Conservation (phyloP, 2,888 invertebrate genomes). For the Nephrotoma guestfalica region DNA sequence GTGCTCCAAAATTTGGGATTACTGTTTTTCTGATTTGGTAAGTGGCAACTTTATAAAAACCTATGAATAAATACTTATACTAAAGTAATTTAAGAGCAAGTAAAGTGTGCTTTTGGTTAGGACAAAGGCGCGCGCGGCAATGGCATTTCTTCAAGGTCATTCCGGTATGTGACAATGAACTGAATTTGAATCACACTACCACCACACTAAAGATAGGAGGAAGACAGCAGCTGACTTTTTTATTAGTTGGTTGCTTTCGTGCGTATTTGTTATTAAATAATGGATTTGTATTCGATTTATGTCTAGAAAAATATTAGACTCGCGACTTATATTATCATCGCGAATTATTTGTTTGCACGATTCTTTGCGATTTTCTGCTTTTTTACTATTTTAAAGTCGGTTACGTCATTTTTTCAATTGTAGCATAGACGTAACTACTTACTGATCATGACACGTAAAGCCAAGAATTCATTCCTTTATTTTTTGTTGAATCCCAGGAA, state of each 20-base stretch:
- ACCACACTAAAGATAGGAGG: not conserved
- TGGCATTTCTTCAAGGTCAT: not conserved
- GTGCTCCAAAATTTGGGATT: conserved; percentile 24
- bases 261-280: not conserved
- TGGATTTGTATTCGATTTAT: not conserved
- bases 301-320: not conserved
- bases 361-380: not conserved
- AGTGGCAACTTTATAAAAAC: conserved; percentile 11
- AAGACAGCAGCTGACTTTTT: conserved; percentile 1
- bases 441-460: not conserved
- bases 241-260: not conserved
- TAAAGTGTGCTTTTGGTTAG: not conserved
- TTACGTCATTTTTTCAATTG: not conserved
- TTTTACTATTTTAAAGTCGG: not conserved
- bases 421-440: not conserved
- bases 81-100: not conserved
- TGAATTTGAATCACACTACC: not conserved
- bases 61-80: not conserved
- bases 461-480: not conserved
- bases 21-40: conserved; percentile 19
- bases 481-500: not conserved
- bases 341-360: not conserved
- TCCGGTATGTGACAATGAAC: not conserved
- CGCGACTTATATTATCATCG: not conserved
- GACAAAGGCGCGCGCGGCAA: not conserved